Conservation (phyloP, 2,888 invertebrate species). For the Drosophila nigricruria region DNA sequence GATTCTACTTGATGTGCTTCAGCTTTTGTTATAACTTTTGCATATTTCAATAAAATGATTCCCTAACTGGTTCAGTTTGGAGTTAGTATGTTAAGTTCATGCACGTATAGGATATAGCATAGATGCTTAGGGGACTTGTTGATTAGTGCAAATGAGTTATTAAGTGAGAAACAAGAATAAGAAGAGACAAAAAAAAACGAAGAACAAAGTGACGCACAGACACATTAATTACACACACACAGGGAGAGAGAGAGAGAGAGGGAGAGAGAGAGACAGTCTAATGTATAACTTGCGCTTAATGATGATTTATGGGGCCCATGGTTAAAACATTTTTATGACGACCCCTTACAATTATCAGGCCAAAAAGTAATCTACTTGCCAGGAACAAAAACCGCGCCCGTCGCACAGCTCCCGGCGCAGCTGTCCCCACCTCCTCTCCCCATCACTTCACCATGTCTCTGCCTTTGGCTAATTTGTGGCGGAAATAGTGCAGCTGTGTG, state of each 20-base stretch:
- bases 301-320: slow-evolving; percentile 75
- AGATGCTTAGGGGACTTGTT: slow-evolving; percentile 50
- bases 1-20: not conserved
- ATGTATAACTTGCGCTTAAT: slow-evolving; percentile 70
- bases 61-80: not conserved
- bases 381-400: slow-evolving; percentile 14
- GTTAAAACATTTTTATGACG: slow-evolving; percentile 72
- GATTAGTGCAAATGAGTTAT: slow-evolving; percentile 74
- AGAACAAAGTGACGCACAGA: slow-evolving; percentile 46
- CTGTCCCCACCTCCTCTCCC: no score
- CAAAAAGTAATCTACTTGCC: slow-evolving; percentile 37
- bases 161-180: slow-evolving; percentile 52
- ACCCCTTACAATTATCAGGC: slow-evolving; percentile 62
- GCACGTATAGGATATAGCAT: not conserved
- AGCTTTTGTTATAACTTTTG: not conserved
- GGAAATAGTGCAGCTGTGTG: slow-evolving; percentile 64
- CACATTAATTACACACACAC: slow-evolving; percentile 66
- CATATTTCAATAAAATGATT: not conserved
- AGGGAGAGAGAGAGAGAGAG: slow-evolving; percentile 19
- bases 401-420: not conserved
- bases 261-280: slow-evolving; percentile 16
- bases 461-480: slow-evolving; percentile 38
- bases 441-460: not conserved
- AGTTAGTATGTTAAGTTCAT: not conserved
- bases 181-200: slow-evolving; percentile 3